These are phyloP conservation scores for Cossypha polioptera DNA, from an alignment of 2,797 vertebrate genomes.

Conservation along the genomic window DNA sequence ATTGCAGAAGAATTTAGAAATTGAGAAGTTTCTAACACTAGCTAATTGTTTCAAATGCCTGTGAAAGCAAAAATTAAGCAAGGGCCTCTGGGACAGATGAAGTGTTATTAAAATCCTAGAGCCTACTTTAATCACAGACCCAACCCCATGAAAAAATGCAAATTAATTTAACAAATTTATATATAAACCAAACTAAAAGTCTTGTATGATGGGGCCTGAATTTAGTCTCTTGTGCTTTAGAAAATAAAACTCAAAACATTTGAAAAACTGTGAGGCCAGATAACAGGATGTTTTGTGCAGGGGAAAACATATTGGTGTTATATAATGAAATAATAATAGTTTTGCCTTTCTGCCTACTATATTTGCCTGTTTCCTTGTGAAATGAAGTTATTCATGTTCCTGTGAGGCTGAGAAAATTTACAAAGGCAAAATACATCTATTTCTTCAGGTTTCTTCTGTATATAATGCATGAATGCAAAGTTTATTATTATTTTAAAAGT, in stretches of 20 bases:
- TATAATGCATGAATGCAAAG: background rate
- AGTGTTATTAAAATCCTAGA: conserved; percentile 22
- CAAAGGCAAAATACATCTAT: background rate
- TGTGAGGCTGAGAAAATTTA: background rate
- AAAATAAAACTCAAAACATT: background rate
- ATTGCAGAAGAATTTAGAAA: background rate
- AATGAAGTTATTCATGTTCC: background rate
- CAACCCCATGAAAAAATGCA: background rate
- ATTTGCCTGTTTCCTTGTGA: background rate
- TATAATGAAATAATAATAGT: background rate
- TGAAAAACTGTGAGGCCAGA: background rate
- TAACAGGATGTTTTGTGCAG: background rate
- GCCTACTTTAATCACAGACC: background rate
- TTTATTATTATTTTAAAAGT: background rate
- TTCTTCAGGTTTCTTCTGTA: background rate
- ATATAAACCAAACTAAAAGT: background rate
- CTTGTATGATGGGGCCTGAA: background rate
- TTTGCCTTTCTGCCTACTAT: background rate
- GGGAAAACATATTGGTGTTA: background rate
- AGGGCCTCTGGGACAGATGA: background rate
- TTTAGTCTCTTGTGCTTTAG: background rate
- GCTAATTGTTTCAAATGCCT: background rate
- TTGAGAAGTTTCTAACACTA: background rate
- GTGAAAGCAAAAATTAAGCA: background rate
- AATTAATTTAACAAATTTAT: background rate